Conservation (phyloP, 2,797 vertebrate genomes). For the Myioborus melanocephalus region DNA sequence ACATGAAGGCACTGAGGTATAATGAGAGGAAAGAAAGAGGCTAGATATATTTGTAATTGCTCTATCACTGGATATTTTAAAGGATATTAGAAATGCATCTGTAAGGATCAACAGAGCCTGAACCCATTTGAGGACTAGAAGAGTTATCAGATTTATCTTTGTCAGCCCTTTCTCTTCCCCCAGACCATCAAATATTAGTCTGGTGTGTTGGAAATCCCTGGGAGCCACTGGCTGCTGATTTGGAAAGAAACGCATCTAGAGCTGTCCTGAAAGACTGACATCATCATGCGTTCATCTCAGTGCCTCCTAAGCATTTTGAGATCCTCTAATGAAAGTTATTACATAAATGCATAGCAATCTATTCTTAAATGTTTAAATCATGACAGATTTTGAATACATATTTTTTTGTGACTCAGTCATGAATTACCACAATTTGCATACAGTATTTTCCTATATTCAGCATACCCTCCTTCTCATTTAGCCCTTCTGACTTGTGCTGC, state of each 20-base stretch:
- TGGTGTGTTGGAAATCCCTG: background rate
- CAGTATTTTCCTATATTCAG: slow-evolving; percentile 35
- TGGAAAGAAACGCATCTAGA: background rate
- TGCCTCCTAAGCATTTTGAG: background rate
- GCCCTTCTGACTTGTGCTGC: background rate
- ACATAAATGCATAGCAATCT: slow-evolving; percentile 27
- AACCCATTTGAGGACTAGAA: background rate
- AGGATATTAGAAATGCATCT: background rate
- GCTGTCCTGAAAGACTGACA: background rate
- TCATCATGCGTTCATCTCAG: background rate
- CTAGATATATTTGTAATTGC: background rate
- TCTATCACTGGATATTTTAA: background rate
- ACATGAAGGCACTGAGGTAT: background rate
- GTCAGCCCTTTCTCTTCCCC: background rate
- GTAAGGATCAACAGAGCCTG: background rate
- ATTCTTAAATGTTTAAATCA: slow-evolving; percentile 45
- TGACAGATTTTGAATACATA: slow-evolving; percentile 22
- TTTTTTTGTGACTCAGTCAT: slow-evolving; percentile 41
- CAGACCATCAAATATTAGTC: background rate
- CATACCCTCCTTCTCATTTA: background rate
- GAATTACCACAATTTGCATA: slow-evolving; percentile 25
- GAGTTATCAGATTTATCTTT: background rate
- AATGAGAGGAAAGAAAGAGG: background rate
- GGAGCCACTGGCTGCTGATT: background rate
- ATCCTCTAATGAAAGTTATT: slow-evolving; percentile 17